Percentiles rank a stretch among this genome's conserved stretches.
Evolutionary conservation across 30 jellyfish, hydroid and myxozoan species (phyloP).

Genomic region (Catostylus mosaicus): DNA sequence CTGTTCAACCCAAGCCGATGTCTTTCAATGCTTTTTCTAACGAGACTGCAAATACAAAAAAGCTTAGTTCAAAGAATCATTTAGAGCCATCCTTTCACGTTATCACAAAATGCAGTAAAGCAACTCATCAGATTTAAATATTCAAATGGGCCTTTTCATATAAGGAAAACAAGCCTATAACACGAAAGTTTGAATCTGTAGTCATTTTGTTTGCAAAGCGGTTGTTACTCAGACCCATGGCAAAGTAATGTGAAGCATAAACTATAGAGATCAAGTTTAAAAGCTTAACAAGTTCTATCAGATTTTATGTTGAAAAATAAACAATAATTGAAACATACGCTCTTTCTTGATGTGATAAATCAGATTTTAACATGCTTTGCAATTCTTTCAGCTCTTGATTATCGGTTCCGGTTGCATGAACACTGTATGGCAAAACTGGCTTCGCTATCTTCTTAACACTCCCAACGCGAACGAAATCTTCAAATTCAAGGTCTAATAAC

Average conservation of each 20-base stretch:
- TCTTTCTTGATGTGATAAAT: conserved; percentile 46
- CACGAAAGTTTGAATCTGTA: too few species aligned
- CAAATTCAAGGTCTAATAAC: conserved; percentile 45
- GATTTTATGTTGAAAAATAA: too few species aligned
- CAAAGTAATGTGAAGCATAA: too few species aligned
- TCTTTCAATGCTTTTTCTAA: conserved; percentile 57
- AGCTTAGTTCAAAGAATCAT: background rate
- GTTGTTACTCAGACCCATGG: too few species aligned
- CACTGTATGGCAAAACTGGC: conserved; percentile 66
- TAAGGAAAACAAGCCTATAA: too few species aligned
- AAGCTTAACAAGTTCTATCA: too few species aligned
- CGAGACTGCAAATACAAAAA: conserved; percentile 11
- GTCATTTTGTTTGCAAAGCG: too few species aligned
- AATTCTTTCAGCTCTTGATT: conserved; percentile 69
- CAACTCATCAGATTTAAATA: too few species aligned
- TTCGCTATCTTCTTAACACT: conserved; percentile 68
- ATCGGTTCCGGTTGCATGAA: conserved; percentile 65
- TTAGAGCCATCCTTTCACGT: too few species aligned
- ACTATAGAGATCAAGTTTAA: too few species aligned
- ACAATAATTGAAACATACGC: conserved; percentile 11
- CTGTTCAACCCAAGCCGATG: conserved; percentile 64
- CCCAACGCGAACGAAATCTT: conserved; percentile 74
- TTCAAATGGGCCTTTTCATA: too few species aligned
- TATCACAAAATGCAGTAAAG: too few species aligned
- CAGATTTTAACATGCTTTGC: conserved; percentile 44